Base-by-base conservation (phyloP, 1,140 invertebrate species). In the Andrena cerasifolii region DNA sequence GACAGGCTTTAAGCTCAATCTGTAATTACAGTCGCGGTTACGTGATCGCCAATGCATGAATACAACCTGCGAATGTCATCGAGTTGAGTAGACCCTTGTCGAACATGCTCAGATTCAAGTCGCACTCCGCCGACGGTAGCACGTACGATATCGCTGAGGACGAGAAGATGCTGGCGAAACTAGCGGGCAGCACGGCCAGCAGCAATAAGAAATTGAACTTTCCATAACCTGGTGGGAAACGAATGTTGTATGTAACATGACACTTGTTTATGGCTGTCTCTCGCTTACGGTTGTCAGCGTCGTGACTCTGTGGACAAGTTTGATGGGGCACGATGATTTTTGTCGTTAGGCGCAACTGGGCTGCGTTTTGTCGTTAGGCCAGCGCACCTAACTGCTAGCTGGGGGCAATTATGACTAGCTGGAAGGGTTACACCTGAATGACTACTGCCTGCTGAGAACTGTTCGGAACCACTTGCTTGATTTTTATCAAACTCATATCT, bases 61-160 rank as follows among this genome's bases (percentile, higher is more conserved):
- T 80, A 74, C 31, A 21, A 93, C 92, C 92, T 83, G 91, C 89
- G 75, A 92, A 92, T 56, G 91, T 86, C 88, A 93, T 93, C 31
- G 91, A 91, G 72, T 90, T 90, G 40, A 91, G 82, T 6, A 91
- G 68, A 8, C 90, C 90, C 61, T 91, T 91, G 62, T 90, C 87
- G 54, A 91, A 82, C 79, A 90, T 84, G 1, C 87, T 89, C 4
- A 91, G 83, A 3, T 79, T 51, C 28, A 91, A 86, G 56, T 91
- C 90, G 71, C 90, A 91, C 65, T 91, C 89, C 3, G 90, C 90
- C 0, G 90, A 88, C 0, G 90, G 89, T 21, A 91, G 43, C 0
- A 91, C 87, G 63, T 91, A 91, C 18, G 90, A 89, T 79, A 91
- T 91, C 5, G 86, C 83, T 7, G 89, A 87, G 0, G 90, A 91